Evolutionary conservation across 2,797 vertebrate genomes (phyloP), one percentile per base, ranked within the genome.

Genomic region (Delichon dasypus): DNA sequence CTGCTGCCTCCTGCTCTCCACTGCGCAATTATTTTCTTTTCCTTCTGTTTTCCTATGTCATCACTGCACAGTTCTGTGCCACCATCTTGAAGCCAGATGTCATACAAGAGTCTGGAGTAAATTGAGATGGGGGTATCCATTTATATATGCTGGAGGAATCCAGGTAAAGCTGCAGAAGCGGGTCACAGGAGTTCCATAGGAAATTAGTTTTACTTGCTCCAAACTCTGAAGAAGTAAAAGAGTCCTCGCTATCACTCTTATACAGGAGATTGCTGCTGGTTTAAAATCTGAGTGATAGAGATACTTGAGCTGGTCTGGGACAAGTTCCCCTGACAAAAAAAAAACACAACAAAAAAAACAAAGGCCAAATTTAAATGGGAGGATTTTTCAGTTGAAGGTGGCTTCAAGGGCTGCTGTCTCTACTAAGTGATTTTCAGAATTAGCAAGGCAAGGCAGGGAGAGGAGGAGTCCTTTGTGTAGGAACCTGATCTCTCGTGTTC

Each of bases 61-160:
- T 94, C 84, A 58, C 57, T 89, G 91, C 78, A 74, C 80, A 94
- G 95, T 34, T 75, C 83, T 30, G 53, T 95, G 95, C 94, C 94
- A 94, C 81, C 97, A 97, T 96, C 96, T 97, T 97, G 96, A 95
- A 95, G 85, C 97, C 97, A 97, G 96, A 97, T 97, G 97, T 97
- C 96, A 90, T 26, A n/a, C 9, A 18, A 68, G 65, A 45, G 68
- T 62, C 92, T 88, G 92, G 91, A 94, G 64, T 89, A 76, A 90
- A 90, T 85, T 0, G 10, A 71, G 83, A 54, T 60, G 1, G 0
- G 51, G 60, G 21, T 32, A 22, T 73, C 14, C 75, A 36, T 85
- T 88, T 88, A 50, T 94, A 4, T 30, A 16, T 44, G 72, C 76
- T 80, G 89, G 45, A 90, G 67, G 78, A 78, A 77, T 36, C 54